phyloP scores from a whole-genome alignment of 2,888 invertebrate species.

The Sarcophaga caerulescens region DNA sequence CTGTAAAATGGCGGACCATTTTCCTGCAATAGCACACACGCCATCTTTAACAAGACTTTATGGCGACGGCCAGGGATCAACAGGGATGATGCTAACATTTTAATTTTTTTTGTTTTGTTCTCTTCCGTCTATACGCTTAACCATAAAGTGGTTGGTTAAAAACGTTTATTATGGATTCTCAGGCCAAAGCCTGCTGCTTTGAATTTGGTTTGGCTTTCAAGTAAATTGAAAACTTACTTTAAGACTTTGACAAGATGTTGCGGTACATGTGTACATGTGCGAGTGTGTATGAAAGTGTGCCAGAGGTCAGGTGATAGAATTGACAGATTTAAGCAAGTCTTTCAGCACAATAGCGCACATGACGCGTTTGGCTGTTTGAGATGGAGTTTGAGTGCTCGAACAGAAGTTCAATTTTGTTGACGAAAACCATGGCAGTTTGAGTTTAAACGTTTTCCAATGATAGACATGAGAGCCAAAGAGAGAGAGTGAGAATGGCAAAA shows the following conservation, averaged over 20 bases:
- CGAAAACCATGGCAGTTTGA: too few species aligned
- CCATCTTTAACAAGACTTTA: background rate
- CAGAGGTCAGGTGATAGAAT: background rate
- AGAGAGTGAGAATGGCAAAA: too few species aligned
- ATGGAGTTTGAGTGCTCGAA: too few species aligned
- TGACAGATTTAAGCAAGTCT: background rate
- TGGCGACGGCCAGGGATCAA: background rate
- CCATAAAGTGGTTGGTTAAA: constrained; percentile 7
- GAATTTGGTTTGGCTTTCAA: constrained; percentile 2
- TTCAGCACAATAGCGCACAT: background rate
- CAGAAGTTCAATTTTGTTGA: too few species aligned
- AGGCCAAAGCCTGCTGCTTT: too few species aligned
- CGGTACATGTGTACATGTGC: background rate
- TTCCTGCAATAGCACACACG: too few species aligned
- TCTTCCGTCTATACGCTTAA: background rate
- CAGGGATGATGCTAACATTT: constrained; percentile 1
- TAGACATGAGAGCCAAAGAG: too few species aligned
- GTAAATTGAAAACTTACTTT: constrained; percentile 38
- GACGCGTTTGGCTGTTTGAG: background rate
- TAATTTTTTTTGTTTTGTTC: background rate
- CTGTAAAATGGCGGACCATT: too few species aligned
- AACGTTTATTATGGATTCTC: constrained; percentile 17
- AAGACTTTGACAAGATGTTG: constrained; percentile 46
- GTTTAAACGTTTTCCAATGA: too few species aligned
- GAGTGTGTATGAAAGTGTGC: background rate